Conservation (phyloP, 2,888 invertebrate species). For the Epistrophe eligans region DNA sequence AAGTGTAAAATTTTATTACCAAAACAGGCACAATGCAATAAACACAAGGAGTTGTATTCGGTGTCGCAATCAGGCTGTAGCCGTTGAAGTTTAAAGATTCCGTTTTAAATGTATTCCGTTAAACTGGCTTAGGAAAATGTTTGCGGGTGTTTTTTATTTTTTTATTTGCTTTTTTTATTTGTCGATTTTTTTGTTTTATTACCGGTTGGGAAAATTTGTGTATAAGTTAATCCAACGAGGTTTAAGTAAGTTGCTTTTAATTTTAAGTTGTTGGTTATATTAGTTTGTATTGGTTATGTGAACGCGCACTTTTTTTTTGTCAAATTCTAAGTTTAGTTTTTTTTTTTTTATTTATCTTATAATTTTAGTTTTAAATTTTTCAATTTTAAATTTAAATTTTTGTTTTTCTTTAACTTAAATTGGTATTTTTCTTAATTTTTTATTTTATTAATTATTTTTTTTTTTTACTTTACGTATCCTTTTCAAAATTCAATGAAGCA, state of each 20-base stretch:
- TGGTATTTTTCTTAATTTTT: neutral
- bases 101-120: slow-evolving; percentile 75
- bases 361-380: neutral
- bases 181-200: neutral
- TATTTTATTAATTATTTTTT: neutral
- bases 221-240: neutral
- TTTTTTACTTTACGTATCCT: neutral
- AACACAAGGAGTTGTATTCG: slow-evolving; percentile 80
- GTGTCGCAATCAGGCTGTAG: slow-evolving; percentile 76
- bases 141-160: neutral
- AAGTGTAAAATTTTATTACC: slow-evolving; percentile 78
- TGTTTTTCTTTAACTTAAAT: neutral
- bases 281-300: neutral
- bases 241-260: neutral
- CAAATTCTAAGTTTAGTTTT: neutral
- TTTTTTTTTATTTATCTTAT: neutral
- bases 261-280: neutral
- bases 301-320: neutral
- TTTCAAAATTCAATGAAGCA: neutral
- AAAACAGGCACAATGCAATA: slow-evolving; percentile 83
- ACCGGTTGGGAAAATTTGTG: slow-evolving; percentile 1
- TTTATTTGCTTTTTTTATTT: neutral
- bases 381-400: neutral
- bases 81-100: slow-evolving; percentile 76
- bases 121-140: slow-evolving; percentile 56